These are phyloP conservation scores for Gobionotothen gibberifrons DNA, from an alignment of 2,797 vertebrate species.

Conservation along the genomic window DNA sequence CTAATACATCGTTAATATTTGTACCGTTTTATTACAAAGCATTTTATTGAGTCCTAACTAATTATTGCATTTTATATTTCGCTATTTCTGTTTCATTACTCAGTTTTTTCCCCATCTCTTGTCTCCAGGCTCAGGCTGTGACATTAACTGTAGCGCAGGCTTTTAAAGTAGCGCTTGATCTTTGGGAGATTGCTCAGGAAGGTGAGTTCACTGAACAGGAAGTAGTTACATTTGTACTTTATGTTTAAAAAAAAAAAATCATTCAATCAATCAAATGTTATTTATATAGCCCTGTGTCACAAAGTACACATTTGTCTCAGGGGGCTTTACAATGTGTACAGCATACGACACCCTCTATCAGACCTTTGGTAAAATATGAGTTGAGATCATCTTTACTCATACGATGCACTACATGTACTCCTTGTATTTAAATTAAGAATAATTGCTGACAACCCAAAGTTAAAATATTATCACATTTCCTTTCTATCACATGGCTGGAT, in stretches of 20 bases:
- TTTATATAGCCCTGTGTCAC: too few relatives aligned
- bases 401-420: neutral
- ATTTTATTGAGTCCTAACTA: neutral
- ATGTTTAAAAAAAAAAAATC: neutral
- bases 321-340: too few relatives aligned
- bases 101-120: neutral
- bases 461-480: neutral
- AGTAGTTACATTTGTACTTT: neutral
- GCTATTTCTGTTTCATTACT: neutral
- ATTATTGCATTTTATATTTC: neutral
- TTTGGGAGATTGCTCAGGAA: constrained; percentile 92
- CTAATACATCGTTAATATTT: too few relatives aligned
- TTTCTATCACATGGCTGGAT: neutral
- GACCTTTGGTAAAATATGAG: too few relatives aligned
- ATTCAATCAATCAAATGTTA: too few relatives aligned
- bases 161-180: constrained; percentile 92
- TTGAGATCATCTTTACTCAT: too few relatives aligned
- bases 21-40: too few relatives aligned
- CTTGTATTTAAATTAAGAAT: neutral
- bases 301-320: too few relatives aligned
- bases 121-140: constrained; percentile 90
- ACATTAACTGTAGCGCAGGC: constrained; percentile 95
- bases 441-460: neutral
- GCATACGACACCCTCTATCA: too few relatives aligned
- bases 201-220: constrained; percentile 77